Base-by-base conservation (phyloP, 2,797 vertebrate genomes). In the Potorous gilbertii region DNA sequence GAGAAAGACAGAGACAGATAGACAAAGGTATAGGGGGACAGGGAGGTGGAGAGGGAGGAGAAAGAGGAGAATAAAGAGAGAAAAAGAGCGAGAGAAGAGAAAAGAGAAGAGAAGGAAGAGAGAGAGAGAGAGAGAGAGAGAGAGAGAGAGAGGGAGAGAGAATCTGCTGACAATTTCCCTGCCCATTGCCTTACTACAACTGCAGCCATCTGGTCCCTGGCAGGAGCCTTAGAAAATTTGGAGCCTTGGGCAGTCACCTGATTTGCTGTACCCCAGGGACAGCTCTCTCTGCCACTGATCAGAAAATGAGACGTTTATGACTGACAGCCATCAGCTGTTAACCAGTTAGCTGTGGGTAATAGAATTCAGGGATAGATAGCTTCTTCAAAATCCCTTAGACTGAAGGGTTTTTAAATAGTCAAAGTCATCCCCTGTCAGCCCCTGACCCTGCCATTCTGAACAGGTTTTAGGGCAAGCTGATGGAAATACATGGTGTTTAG, bases 321-420 rank as follows among this genome's bases (percentile, higher is more conserved):
- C 40, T 46, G 74, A 87, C 97, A 94, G 57, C 55, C 40, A 92
- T 96, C 95, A 94, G 92, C 93, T 5, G 0, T 95, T 97, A 98
- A 97, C 97, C 96, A 98, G 97, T 98, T 97, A 98, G 74, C 40
- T 87, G 40, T 81, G 74, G 40, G 95, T 97, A 96, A 98, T 81
- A 98, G 97, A 97, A 94, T 96, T 97, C 95, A 97, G 95, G 95
- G 90, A 91, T 94, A 57, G 91, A 94, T 97, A 92, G 91, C 95
- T 50, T 96, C 95, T 95, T 95, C 87, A 95, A 97, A 96, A 46
- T 92, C 90, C 95, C 50, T 74, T 55, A n/a, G 59, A 54, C 90
- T 92, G 59, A 94, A 66, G 92, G 96, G 94, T 98, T 94, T 94
- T 95, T 95, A 97, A 96, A 12, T 50, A 95, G 91, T 5, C 96